Percentiles rank a stretch among this genome's conserved stretches.
Conservation (phyloP, 2,797 vertebrate genomes). For the Sparidentex hasta region DNA sequence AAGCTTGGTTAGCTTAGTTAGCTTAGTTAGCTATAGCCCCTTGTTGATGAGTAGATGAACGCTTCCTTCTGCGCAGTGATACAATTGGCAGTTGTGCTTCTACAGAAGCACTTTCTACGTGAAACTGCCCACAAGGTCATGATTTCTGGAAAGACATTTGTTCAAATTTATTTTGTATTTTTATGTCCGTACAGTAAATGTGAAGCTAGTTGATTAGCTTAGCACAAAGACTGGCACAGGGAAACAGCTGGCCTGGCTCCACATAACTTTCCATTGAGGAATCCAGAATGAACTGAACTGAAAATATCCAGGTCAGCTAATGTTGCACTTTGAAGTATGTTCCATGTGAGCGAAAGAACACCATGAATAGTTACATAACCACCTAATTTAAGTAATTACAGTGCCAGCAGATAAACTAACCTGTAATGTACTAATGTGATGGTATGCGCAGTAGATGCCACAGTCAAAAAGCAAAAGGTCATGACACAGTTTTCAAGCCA, state of each 20-base stretch:
- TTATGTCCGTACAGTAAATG: neutral
- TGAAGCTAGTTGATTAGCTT: conserved; percentile 1
- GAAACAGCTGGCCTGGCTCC: neutral
- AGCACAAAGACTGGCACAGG: neutral
- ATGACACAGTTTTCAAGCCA: neutral
- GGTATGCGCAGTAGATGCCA: too few relatives aligned
- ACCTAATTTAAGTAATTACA: conserved; percentile 17
- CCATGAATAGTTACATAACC: conserved; percentile 9
- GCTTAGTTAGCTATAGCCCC: too few relatives aligned
- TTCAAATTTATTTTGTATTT: too few relatives aligned
- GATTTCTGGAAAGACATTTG: too few relatives aligned
- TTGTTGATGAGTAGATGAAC: too few relatives aligned
- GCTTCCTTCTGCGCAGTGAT: too few relatives aligned
- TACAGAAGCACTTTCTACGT: too few relatives aligned
- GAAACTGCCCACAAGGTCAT: too few relatives aligned
- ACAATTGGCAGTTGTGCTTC: too few relatives aligned
- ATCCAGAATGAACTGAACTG: too few relatives aligned
- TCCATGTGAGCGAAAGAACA: conserved; percentile 1
- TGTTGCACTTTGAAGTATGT: neutral
- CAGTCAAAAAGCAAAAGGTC: neutral
- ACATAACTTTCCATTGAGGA: too few relatives aligned
- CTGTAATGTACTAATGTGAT: conserved; percentile 3
- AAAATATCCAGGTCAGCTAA: neutral
- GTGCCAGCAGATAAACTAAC: conserved; percentile 11
- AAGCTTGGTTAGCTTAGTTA: too few relatives aligned